Evolutionary conservation across 2,888 invertebrate species (phyloP).

Genomic region (Agrochola lota): DNA sequence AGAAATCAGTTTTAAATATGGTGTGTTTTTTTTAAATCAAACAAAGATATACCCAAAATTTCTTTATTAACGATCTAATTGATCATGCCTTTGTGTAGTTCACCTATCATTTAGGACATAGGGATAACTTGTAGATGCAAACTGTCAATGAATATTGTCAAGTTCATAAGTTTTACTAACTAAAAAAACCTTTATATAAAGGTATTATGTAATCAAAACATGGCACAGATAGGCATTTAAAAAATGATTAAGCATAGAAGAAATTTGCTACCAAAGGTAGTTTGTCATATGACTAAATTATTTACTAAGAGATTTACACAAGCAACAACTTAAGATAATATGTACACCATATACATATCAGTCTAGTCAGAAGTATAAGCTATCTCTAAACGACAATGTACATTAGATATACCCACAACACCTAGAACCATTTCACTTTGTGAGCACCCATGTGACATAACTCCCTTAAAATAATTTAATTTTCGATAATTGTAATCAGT

Average conservation of each 20-base stretch:
- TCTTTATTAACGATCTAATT: constrained; percentile 56
- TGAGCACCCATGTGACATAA: constrained; percentile 66
- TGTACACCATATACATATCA: constrained; percentile 64
- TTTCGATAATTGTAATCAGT: constrained; percentile 61
- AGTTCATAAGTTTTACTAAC: constrained; percentile 22
- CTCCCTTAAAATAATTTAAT: constrained; percentile 57
- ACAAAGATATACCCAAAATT: constrained; percentile 49
- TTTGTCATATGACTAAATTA: constrained; percentile 48
- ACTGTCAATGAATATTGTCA: constrained; percentile 46
- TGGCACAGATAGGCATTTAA: constrained; percentile 53
- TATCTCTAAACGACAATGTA: constrained; percentile 60
- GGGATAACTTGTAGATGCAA: constrained; percentile 33
- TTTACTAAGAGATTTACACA: constrained; percentile 54
- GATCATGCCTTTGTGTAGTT: constrained; percentile 41
- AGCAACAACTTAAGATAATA: constrained; percentile 57
- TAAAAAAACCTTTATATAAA: constrained; percentile 16
- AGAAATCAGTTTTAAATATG: constrained; percentile 33
- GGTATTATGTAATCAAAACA: constrained; percentile 41
- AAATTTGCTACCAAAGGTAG: constrained; percentile 49
- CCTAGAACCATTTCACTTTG: constrained; percentile 58
- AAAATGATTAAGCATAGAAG: constrained; percentile 41
- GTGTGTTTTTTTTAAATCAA: constrained; percentile 58
- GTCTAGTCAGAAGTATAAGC: constrained; percentile 58
- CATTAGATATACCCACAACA: constrained; percentile 53
- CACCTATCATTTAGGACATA: constrained; percentile 32